A percentile compares a stretch with the other conserved stretches of the same genome.
These are phyloP conservation scores for Xiphophorus birchmanni DNA, from an alignment of 2,797 vertebrate genomes.

Conservation along the genomic window DNA sequence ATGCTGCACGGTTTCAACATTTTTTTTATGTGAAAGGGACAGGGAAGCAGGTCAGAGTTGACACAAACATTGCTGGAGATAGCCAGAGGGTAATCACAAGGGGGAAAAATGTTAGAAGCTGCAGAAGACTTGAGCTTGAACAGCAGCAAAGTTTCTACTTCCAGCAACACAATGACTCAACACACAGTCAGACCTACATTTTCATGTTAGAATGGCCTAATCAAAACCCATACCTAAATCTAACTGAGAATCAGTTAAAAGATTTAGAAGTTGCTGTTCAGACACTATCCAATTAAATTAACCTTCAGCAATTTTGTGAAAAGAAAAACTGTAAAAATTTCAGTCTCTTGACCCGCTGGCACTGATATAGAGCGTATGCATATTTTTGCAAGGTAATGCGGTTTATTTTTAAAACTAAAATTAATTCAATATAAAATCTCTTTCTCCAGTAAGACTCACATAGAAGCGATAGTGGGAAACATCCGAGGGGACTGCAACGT, in stretches of 20 bases:
- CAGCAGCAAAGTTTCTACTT: no score
- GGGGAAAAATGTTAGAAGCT: no score
- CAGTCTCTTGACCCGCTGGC: not conserved
- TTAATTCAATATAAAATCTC: not conserved
- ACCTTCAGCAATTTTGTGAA: not conserved
- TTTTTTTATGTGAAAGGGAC: not conserved
- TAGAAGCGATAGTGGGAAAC: slow-evolving; percentile 99
- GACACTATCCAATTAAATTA: not conserved
- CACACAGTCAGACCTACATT: no score
- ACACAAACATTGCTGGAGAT: no score
- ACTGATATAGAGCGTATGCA: not conserved
- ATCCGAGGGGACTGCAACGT: slow-evolving; percentile 96
- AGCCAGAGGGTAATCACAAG: no score
- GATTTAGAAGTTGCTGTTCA: not conserved
- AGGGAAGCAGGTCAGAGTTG: no score
- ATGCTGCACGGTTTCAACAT: not conserved
- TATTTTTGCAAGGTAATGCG: not conserved
- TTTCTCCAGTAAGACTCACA: slow-evolving; percentile 79
- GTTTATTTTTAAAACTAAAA: not conserved
- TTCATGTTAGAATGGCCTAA: no score
- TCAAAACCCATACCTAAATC: not conserved
- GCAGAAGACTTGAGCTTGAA: no score
- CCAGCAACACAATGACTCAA: no score
- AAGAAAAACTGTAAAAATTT: not conserved
- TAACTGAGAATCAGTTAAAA: not conserved